These are phyloP conservation scores for Podilymbus podiceps DNA, from an alignment of 2,113 vertebrate genomes.

Conservation along the genomic window DNA sequence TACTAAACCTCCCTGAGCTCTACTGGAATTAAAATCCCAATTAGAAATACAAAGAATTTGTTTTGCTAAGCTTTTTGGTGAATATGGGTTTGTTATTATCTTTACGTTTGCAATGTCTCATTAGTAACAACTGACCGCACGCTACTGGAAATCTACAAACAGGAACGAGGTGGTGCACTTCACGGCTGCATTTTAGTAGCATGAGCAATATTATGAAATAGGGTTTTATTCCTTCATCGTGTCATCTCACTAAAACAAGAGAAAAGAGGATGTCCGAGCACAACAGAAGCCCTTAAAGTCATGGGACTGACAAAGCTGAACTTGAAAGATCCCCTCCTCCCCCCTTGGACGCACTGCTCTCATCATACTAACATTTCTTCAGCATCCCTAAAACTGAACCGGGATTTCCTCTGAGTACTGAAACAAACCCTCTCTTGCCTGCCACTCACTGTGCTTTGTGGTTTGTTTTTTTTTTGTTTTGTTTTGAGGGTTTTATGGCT, in stretches of 20 bases:
- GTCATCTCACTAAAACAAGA: neutral
- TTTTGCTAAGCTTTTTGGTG: neutral
- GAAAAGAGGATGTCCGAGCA: neutral
- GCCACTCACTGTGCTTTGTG: neutral
- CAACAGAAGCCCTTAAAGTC: neutral
- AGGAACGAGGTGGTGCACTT: neutral
- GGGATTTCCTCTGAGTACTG: neutral
- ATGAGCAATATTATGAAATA: neutral
- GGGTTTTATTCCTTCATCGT: neutral
- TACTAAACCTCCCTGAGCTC: neutral
- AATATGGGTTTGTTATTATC: neutral
- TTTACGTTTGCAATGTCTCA: neutral
- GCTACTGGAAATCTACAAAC: neutral
- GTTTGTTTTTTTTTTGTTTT: neutral
- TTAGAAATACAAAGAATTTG: neutral
- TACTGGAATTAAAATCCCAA: neutral
- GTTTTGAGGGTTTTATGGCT: neutral
- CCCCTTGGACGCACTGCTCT: neutral
- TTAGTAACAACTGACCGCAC: neutral
- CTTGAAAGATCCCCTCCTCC: neutral
- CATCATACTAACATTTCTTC: neutral
- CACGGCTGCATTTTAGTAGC: neutral
- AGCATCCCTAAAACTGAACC: neutral
- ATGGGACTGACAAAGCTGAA: neutral
- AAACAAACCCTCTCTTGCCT: neutral